These are phyloP conservation scores for Diabrotica balteata DNA, from an alignment of 2,888 invertebrate genomes.

Conservation along the genomic window DNA sequence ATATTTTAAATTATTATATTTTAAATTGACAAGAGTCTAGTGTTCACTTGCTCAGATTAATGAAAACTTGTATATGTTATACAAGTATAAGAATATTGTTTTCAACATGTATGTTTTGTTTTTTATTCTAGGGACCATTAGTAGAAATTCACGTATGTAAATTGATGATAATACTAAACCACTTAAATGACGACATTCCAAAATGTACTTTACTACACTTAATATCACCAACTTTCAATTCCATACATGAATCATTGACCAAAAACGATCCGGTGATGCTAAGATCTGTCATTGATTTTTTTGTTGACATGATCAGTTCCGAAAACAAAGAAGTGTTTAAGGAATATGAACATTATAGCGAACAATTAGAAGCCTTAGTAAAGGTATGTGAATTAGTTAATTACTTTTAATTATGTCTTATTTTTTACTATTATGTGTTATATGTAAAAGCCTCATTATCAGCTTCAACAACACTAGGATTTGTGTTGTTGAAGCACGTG, in stretches of 20 bases:
- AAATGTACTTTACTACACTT: constrained; percentile 61
- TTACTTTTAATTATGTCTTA: neutral
- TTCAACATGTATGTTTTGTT: neutral
- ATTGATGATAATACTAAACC: constrained; percentile 64
- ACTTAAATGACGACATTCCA: constrained; percentile 62
- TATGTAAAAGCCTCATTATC: no score
- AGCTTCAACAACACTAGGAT: no score
- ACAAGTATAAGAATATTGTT: no score
- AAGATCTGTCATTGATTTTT: constrained; percentile 65
- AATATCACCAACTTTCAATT: constrained; percentile 62
- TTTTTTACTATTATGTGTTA: no score
- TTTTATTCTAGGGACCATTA: constrained; percentile 53
- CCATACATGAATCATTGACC: constrained; percentile 60
- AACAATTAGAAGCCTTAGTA: constrained; percentile 57
- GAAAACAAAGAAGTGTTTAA: constrained; percentile 48
- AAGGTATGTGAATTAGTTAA: constrained; percentile 43
- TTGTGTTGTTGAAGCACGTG: no score
- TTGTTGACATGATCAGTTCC: constrained; percentile 59
- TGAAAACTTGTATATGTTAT: no score
- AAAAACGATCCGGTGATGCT: constrained; percentile 60
- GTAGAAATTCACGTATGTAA: constrained; percentile 65
- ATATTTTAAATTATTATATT: no score
- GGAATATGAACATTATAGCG: constrained; percentile 51
- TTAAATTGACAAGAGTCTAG: no score
- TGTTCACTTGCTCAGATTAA: no score